These are phyloP conservation scores for Bombus superbus DNA, from an alignment of 1,140 invertebrate species.

Conservation along the genomic window DNA sequence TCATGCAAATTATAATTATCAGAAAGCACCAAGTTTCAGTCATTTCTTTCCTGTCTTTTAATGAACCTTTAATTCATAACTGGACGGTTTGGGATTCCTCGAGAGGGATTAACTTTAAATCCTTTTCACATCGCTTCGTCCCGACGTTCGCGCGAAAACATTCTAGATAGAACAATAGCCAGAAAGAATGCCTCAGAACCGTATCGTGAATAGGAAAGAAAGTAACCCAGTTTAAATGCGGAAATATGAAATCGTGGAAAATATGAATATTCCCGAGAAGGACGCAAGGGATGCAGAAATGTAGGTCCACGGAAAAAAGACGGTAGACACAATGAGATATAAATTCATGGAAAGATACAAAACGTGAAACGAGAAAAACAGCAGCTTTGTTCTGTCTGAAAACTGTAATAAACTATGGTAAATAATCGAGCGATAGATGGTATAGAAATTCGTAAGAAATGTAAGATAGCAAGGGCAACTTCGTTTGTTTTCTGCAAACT, in stretches of 20 bases:
- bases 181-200: conserved; percentile 4
- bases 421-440: neutral
- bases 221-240: conserved; percentile 20
- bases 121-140: neutral
- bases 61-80: neutral
- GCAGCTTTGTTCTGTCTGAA: neutral
- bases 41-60: neutral
- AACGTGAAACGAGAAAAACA: neutral
- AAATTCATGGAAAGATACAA: neutral
- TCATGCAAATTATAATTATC: neutral
- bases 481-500: neutral
- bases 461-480: neutral
- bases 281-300: conserved; percentile 1
- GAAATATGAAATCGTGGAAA: conserved; percentile 23
- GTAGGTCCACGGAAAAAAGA: neutral
- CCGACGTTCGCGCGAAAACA: neutral
- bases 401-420: neutral
- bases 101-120: conserved; percentile 11
- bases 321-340: neutral
- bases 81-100: neutral
- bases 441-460: neutral
- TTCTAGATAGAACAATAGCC: conserved; percentile 21
- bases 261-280: conserved; percentile 25
- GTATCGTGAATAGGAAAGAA: neutral
- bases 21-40: neutral